phyloP scores from a whole-genome alignment of 1,140 invertebrate genomes.

The Carcinoscorpius rotundicauda region DNA sequence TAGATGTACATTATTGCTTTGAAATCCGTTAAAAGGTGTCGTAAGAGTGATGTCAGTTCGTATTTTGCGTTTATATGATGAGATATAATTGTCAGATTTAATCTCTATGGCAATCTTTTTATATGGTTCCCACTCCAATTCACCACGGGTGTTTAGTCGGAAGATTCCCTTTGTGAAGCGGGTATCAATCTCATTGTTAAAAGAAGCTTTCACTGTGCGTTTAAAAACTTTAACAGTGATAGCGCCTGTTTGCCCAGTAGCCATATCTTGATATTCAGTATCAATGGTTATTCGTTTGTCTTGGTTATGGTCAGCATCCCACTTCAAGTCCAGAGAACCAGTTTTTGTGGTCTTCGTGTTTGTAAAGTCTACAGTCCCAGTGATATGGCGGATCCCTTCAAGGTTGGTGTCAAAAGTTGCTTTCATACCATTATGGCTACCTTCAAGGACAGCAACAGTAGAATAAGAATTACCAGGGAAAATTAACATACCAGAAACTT shows the following conservation, averaged over 20 bases:
- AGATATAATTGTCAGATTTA: not conserved
- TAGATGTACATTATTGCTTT: conserved; percentile 15
- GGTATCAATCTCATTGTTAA: too few species aligned
- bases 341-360: conserved; percentile 2
- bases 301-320: conserved; percentile 8
- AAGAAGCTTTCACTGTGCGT: too few species aligned
- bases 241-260: too few species aligned
- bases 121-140: conserved; percentile 11
- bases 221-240: too few species aligned
- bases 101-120: conserved; percentile 4
- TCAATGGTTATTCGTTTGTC: too few species aligned
- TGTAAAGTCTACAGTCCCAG: conserved; percentile 6
- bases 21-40: conserved; percentile 26
- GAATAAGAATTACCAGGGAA: conserved; percentile 8
- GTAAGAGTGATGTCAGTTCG: conserved; percentile 15
- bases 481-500: not conserved
- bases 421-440: conserved; percentile 4
- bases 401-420: conserved; percentile 2
- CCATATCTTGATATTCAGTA: too few species aligned
- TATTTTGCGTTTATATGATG: conserved; percentile 4
- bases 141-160: conserved; percentile 4
- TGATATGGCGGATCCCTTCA: conserved; percentile 6
- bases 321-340: conserved; percentile 11
- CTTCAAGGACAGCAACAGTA: conserved; percentile 2
- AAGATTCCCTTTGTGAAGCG: too few species aligned